These are phyloP conservation scores for Belgica antarctica DNA, from an alignment of 2,888 invertebrate genomes.

Conservation along the genomic window DNA sequence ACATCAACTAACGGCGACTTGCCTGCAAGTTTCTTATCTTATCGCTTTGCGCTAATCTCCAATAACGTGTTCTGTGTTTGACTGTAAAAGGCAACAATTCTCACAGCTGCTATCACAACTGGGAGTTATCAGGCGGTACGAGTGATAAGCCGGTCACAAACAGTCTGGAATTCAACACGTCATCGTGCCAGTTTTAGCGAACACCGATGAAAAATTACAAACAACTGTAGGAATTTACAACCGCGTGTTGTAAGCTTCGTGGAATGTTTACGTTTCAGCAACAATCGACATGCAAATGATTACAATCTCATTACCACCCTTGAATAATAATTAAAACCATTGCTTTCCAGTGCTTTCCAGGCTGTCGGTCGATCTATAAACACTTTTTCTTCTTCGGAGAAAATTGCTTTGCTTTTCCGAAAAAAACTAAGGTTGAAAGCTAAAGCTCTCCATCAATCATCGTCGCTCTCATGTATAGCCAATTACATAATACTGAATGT, in stretches of 20 bases:
- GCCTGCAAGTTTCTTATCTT: background rate
- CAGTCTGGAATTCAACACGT: background rate
- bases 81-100: background rate
- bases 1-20: no score
- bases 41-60: background rate
- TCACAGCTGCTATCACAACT: background rate
- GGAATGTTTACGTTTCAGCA: background rate
- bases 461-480: background rate
- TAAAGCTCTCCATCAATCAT: constrained; percentile 29
- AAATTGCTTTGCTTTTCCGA: background rate
- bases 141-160: background rate
- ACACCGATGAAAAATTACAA: background rate
- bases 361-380: background rate
- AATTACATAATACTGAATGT: constrained; percentile 28
- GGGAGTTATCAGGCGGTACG: background rate
- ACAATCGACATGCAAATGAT: background rate
- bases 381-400: background rate
- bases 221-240: background rate
- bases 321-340: constrained; percentile 1
- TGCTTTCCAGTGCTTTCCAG: background rate
- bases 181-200: background rate
- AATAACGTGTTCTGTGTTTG: background rate
- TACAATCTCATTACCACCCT: background rate
- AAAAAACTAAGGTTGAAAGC: background rate
- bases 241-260: no score